These are phyloP conservation scores for Geococcyx californianus DNA, from an alignment of 2,113 vertebrate genomes.

Conservation along the genomic window DNA sequence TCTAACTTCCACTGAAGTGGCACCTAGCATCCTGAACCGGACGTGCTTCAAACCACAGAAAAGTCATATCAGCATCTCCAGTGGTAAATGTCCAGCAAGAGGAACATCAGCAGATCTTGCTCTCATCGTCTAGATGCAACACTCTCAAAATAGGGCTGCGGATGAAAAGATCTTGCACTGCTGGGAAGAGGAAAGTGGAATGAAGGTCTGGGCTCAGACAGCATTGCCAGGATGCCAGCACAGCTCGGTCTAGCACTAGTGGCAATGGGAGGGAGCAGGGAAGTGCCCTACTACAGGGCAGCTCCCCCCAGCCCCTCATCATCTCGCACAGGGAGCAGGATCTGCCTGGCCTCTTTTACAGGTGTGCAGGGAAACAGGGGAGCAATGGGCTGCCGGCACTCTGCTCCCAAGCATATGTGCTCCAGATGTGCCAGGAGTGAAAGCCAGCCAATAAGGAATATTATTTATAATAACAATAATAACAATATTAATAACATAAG, in stretches of 20 bases:
- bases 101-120: neutral
- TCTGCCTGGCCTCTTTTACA: neutral
- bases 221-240: rapidly evolving
- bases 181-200: neutral
- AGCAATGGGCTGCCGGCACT: neutral
- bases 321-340: neutral
- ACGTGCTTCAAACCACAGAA: neutral
- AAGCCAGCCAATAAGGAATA: neutral
- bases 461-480: conserved; percentile 69
- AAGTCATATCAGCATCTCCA: neutral
- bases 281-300: neutral
- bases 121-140: neutral
- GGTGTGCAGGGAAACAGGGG: neutral
- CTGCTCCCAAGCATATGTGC: neutral
- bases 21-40: neutral
- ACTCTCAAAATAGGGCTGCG: neutral
- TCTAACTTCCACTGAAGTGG: neutral
- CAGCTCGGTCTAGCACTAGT: neutral
- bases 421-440: conserved; percentile 36
- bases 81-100: rapidly evolving
- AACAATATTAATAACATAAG: conserved; percentile 68
- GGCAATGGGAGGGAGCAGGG: rapidly evolving
- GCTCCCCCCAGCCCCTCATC: neutral
- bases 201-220: neutral
- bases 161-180: neutral